Conservation (phyloP, 1,140 invertebrate genomes). For the Tetramorium alpestre region DNA sequence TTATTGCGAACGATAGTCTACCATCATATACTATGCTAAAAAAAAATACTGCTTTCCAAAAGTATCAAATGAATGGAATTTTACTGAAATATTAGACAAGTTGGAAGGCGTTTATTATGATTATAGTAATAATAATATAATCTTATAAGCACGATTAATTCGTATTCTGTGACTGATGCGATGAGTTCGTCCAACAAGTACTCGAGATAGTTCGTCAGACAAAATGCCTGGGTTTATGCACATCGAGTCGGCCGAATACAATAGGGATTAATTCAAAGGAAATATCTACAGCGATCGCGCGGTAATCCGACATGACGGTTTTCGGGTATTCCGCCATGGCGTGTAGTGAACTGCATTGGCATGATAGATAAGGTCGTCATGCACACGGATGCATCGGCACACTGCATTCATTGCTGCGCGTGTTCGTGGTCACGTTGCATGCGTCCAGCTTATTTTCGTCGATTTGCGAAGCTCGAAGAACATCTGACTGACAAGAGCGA, state of each 20-base stretch:
- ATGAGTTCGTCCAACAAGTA: slow-evolving; percentile 1
- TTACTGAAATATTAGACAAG: not conserved
- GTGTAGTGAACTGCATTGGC: slow-evolving; percentile 23
- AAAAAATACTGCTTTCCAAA: not conserved
- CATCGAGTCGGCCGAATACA: slow-evolving; percentile 21
- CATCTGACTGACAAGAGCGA: not conserved
- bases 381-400: not conserved
- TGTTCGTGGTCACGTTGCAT: not conserved
- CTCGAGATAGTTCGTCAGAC: slow-evolving; percentile 8
- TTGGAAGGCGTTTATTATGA: not conserved
- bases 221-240: not conserved
- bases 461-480: not conserved
- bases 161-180: not conserved
- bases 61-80: not conserved
- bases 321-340: slow-evolving; percentile 43
- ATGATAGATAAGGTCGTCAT: slow-evolving; percentile 39
- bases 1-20: not conserved
- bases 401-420: not conserved
- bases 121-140: not conserved
- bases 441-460: not conserved
- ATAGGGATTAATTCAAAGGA: slow-evolving; percentile 55
- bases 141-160: too few species aligned
- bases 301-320: slow-evolving; percentile 45
- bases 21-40: not conserved
- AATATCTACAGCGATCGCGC: slow-evolving; percentile 47